Evolutionary conservation across 2,888 invertebrate species (phyloP), one percentile per base, ranked within the genome.

Genomic region (Drosophila heteroneura): DNA sequence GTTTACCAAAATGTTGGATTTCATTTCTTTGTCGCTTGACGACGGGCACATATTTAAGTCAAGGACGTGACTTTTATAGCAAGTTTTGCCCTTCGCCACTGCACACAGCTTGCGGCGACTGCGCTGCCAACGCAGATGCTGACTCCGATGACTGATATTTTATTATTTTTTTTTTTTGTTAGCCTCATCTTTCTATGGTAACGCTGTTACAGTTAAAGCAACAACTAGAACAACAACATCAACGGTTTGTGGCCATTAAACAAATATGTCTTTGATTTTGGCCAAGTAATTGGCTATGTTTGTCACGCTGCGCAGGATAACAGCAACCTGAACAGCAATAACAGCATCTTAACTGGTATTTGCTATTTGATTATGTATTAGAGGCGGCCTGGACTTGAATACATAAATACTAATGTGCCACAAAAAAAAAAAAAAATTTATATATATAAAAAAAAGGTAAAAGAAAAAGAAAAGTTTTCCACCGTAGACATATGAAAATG

Each of bases 21-120:
- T 65, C 60, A 49, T 76, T 76, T 57, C 58, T 70, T 70, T 58
- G 35, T 51, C 64, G 58, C 58, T 73, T 56, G 58, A 33, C 66
- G 37, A 33, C 53, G 71, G 61, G 9, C 54, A 32, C 84, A 76
- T 81, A 86, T 86, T 83, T 70, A 69, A 86, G 86, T 73, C 83
- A 83, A 84, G 87, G 83, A 86, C 87, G 83, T 86, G 84, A 86
- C 87, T 86, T 86, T 86, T 70, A 76, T 82, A 73, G 81, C 83
- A 83, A 83, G 74, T 79, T 76, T 63, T 71, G 82, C 85, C 85
- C 82, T 82, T 82, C 82, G 85, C 41, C 73, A 49, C 58, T 63
- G 59, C 62, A 64, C 51, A 49, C 59, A 59, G 41, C 41, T 26
- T 7, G 28, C 37, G 28, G 30, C 65, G 26, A 35, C 54, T 9